Conservation (phyloP, 2,797 vertebrate genomes). For the Argentina silus region DNA sequence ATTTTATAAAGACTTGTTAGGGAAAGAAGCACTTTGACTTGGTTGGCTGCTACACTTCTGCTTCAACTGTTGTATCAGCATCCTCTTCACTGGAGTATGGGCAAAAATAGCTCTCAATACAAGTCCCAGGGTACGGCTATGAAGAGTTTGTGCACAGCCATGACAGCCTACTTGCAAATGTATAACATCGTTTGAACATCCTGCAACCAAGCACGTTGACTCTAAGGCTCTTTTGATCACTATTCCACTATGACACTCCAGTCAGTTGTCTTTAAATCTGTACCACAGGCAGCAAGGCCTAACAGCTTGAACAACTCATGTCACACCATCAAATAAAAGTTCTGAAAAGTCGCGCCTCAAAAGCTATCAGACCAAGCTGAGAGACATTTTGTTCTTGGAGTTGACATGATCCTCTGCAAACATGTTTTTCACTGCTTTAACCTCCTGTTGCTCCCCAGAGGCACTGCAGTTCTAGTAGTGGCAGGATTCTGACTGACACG, state of each 20-base stretch:
- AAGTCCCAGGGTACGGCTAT: conserved; percentile 40
- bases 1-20: conserved; percentile 33
- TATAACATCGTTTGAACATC: neutral
- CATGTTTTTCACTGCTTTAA: conserved; percentile 6
- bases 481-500: conserved; percentile 16
- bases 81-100: conserved; percentile 51
- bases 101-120: conserved; percentile 60
- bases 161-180: neutral
- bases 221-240: neutral
- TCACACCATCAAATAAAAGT: conserved; percentile 19
- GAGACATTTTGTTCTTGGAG: neutral
- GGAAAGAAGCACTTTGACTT: conserved; percentile 46
- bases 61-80: conserved; percentile 55
- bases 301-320: neutral
- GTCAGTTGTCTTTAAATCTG: neutral
- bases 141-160: conserved; percentile 24
- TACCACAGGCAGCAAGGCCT: neutral
- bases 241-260: neutral
- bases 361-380: conserved; percentile 25
- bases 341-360: conserved; percentile 8
- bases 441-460: conserved; percentile 1
- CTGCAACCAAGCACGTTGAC: neutral
- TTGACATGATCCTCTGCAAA: conserved; percentile 21
- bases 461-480: conserved; percentile 6
- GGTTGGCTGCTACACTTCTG: conserved; percentile 35